A percentile compares a stretch with the other conserved stretches of the same genome.
Conservation (phyloP, 2,888 invertebrate genomes). For the Uloborus plumipes region DNA sequence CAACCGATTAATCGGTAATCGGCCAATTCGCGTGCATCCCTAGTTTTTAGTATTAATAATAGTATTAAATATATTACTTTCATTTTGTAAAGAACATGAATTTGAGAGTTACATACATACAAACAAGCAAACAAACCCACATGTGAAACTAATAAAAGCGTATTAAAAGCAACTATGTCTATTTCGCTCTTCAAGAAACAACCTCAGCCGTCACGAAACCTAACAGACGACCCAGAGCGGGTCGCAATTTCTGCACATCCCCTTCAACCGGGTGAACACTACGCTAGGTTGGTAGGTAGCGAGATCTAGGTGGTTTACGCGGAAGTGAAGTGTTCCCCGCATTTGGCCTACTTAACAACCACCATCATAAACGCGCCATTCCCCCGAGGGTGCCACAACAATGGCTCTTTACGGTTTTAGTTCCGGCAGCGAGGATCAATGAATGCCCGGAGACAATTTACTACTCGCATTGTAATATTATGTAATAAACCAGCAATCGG, state of each 20-base stretch:
- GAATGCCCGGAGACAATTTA: conserved; percentile 44
- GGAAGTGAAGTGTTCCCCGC: conserved; percentile 41
- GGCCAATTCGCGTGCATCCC: too few species aligned
- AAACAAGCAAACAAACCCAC: too few species aligned
- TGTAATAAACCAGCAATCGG: conserved; percentile 46
- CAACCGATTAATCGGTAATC: too few species aligned
- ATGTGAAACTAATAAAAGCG: too few species aligned
- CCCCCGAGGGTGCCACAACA: conserved; percentile 37
- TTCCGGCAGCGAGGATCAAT: conserved; percentile 46
- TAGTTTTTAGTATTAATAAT: too few species aligned
- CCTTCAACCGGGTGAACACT: conserved; percentile 28
- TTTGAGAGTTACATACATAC: too few species aligned
- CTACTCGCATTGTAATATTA: conserved; percentile 48
- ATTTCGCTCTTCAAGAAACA: too few species aligned
- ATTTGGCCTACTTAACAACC: conserved; percentile 55
- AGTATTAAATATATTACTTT: too few species aligned
- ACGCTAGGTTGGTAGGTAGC: conserved; percentile 14
- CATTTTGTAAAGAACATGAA: too few species aligned
- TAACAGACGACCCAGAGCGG: too few species aligned
- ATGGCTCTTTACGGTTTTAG: conserved; percentile 49
- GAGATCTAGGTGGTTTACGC: conserved; percentile 18
- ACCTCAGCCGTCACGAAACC: too few species aligned
- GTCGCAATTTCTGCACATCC: background rate
- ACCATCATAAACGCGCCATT: conserved; percentile 19
- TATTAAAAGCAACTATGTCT: too few species aligned